phyloP scores from a whole-genome alignment of 2,888 invertebrate species.

The Scaptomyza reducta region DNA sequence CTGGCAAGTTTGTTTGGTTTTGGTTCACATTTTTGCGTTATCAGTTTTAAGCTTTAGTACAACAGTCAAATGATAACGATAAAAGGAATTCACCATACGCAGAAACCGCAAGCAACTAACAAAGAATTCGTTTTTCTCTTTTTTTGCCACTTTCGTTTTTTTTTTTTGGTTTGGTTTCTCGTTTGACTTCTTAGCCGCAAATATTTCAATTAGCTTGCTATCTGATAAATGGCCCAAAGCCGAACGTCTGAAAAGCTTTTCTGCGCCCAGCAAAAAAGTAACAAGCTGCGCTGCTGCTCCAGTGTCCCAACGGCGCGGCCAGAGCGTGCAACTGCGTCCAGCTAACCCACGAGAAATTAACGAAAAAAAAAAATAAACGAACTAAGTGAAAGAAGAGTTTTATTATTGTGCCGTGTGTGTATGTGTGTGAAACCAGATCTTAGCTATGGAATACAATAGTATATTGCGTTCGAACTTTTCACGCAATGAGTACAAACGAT shows the following conservation, averaged over 20 bases:
- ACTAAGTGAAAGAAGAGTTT: constrained; percentile 32
- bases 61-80: constrained; percentile 57
- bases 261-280: constrained; percentile 30
- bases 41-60: constrained; percentile 49
- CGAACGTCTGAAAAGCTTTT: constrained; percentile 31
- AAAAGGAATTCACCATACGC: constrained; percentile 71
- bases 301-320: constrained; percentile 79
- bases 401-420: constrained; percentile 1
- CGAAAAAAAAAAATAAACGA: constrained; percentile 19
- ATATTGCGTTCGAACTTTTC: constrained; percentile 80
- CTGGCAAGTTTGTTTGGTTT: constrained; percentile 15
- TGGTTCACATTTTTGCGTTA: constrained; percentile 36
- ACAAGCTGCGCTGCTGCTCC: constrained; percentile 32
- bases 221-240: constrained; percentile 39
- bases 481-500: constrained; percentile 78
- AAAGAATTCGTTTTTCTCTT: constrained; percentile 46
- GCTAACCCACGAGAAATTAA: not conserved
- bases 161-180: constrained; percentile 29
- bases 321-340: constrained; percentile 70
- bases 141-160: constrained; percentile 59
- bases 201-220: constrained; percentile 39
- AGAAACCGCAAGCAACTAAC: constrained; percentile 32
- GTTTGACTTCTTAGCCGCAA: constrained; percentile 15
- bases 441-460: constrained; percentile 61
- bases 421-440: not conserved